phyloP scores from a whole-genome alignment of 2,888 invertebrate genomes.

The Tinea trinotella region DNA sequence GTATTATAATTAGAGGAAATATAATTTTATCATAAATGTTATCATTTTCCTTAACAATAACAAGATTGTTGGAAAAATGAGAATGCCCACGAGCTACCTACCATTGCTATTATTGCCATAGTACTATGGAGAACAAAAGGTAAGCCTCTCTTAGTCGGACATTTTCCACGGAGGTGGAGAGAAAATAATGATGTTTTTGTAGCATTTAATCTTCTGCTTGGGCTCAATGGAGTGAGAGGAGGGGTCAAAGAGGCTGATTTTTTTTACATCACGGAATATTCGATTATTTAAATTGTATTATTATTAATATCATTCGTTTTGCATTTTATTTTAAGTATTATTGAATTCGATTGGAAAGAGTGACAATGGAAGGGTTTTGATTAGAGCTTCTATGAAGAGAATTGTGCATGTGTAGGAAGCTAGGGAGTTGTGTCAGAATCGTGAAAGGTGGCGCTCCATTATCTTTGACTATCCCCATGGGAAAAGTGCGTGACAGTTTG shows the following conservation, averaged over 20 bases:
- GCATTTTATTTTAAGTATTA: no score
- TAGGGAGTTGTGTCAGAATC: no score
- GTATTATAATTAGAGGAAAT: no score
- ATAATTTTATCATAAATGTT: background rate
- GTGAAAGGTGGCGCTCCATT: no score
- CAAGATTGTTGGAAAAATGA: background rate
- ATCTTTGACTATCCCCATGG: no score
- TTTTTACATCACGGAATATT: background rate
- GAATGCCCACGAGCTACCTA: background rate
- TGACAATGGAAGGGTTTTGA: no score
- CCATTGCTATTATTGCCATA: background rate
- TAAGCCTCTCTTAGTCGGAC: constrained; percentile 6
- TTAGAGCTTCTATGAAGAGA: no score
- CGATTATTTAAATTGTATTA: background rate
- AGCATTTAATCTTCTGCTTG: constrained; percentile 20
- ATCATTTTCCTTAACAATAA: background rate
- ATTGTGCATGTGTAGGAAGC: no score
- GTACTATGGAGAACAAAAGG: background rate
- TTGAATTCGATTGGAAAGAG: no score
- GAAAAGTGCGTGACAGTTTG: no score
- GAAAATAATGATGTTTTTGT: constrained; percentile 20
- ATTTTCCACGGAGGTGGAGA: constrained; percentile 1
- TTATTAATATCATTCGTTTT: no score
- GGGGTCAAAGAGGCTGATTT: background rate
- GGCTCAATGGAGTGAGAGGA: constrained; percentile 14